A percentile compares a stretch with the other conserved stretches of the same genome.
Evolutionary conservation across 1,140 invertebrate genomes (phyloP).

Genomic region (Ctenoplectra terminalis): DNA sequence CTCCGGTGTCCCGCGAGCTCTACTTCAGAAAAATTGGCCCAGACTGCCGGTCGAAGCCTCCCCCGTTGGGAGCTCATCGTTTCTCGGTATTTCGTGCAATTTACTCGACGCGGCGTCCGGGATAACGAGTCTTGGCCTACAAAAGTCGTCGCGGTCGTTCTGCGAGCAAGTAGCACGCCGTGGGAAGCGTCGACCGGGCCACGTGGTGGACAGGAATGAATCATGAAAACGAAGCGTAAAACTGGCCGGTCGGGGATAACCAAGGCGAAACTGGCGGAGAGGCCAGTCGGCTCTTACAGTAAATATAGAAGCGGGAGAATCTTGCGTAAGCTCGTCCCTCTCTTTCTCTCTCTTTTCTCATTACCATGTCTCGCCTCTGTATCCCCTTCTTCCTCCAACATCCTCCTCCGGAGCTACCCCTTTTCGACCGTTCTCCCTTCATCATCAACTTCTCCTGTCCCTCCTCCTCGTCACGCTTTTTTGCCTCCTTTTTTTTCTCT

Average conservation of each 20-base stretch:
- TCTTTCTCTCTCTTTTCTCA: neutral
- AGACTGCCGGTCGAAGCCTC: no score
- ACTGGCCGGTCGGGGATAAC: constrained; percentile 37
- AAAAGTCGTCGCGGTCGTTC: constrained; percentile 40
- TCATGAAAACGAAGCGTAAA: constrained; percentile 61
- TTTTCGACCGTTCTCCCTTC: no score
- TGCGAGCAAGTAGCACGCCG: constrained; percentile 21
- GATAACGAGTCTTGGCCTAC: constrained; percentile 29
- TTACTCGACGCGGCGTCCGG: neutral
- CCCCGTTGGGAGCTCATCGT: neutral
- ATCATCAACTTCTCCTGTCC: neutral
- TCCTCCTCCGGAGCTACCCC: neutral
- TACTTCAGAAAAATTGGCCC: neutral
- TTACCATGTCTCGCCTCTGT: neutral
- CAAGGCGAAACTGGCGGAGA: constrained; percentile 25
- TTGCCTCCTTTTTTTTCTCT: neutral
- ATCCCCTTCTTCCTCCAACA: neutral
- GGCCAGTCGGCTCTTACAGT: constrained; percentile 32
- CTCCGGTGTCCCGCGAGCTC: no score
- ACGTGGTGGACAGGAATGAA: constrained; percentile 58
- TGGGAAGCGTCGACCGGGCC: constrained; percentile 41
- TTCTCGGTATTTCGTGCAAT: constrained; percentile 25
- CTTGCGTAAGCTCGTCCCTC: constrained; percentile 52
- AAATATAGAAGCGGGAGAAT: constrained; percentile 59
- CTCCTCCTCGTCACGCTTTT: neutral